Evolutionary conservation across 2,113 vertebrate species (phyloP).

Genomic region (Colossoma macropomum): DNA sequence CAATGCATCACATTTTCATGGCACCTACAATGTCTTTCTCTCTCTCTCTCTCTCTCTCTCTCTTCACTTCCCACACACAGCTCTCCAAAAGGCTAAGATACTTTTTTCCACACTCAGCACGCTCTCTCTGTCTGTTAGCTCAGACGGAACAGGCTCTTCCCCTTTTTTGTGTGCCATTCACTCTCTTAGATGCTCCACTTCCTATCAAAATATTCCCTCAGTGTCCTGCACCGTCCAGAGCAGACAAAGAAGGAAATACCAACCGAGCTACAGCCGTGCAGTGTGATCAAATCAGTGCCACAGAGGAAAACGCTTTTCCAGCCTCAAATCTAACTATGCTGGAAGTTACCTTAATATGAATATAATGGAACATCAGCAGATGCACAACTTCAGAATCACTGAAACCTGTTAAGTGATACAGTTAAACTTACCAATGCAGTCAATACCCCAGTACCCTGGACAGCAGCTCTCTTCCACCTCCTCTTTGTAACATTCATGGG

Average conservation of each 20-base stretch:
- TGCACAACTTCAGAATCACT: not conserved
- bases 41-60: not conserved
- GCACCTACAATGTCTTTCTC: not conserved
- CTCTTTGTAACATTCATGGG: conserved; percentile 68
- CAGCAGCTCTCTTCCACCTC: conserved; percentile 69
- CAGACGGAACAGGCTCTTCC: conserved; percentile 4
- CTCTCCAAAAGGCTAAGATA: not conserved
- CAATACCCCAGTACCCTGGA: conserved; percentile 75
- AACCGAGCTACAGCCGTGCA: not conserved
- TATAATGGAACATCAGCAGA: not conserved
- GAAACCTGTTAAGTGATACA: not conserved
- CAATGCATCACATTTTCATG: too few species aligned
- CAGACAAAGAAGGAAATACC: conserved; percentile 38
- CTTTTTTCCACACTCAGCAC: not conserved
- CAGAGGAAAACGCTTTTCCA: not conserved
- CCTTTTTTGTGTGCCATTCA: conserved; percentile 16
- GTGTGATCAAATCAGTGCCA: not conserved
- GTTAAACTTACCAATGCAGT: conserved; percentile 72
- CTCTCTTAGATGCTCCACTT: conserved; percentile 32
- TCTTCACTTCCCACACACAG: not conserved
- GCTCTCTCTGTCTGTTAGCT: not conserved
- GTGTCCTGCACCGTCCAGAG: conserved; percentile 22
- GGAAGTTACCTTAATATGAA: not conserved
- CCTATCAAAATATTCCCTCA: conserved; percentile 52
- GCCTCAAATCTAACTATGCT: not conserved